phyloP scores from a whole-genome alignment of 1,140 invertebrate genomes.

The Aphis craccivora region DNA sequence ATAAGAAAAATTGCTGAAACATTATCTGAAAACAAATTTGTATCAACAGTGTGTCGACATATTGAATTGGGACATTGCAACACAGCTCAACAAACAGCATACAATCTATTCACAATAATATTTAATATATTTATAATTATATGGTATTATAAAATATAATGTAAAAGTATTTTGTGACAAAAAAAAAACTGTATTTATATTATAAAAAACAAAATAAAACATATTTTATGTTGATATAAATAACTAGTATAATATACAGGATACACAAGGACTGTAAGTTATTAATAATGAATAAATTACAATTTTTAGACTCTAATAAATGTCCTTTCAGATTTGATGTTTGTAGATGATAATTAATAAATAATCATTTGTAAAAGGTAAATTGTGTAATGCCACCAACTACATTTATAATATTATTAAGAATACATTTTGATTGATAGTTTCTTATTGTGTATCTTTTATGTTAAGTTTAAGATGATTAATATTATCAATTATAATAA shows the following conservation, averaged over 20 bases:
- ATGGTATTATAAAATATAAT: conserved; percentile 22
- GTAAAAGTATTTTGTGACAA: not conserved
- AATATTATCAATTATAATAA: not conserved
- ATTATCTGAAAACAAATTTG: conserved; percentile 59
- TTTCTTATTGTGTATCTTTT: not conserved
- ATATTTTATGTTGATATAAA: not conserved
- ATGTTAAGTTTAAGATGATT: not conserved
- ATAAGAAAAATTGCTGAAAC: conserved; percentile 62
- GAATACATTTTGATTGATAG: not conserved
- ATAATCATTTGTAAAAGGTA: too few relatives aligned
- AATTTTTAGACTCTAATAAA: not conserved
- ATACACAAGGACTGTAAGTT: not conserved
- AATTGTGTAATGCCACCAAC: not conserved
- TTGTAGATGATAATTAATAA: not conserved
- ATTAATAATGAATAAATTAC: not conserved
- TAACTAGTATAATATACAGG: not conserved
- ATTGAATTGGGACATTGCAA: conserved; percentile 58
- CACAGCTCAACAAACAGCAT: not conserved
- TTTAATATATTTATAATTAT: conserved; percentile 20
- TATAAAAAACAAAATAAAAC: not conserved
- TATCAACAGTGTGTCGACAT: conserved; percentile 58
- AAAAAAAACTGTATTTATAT: not conserved
- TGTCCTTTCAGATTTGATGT: not conserved
- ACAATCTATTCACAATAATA: not conserved
- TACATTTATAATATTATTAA: not conserved